Conservation (phyloP, 2,888 invertebrate species). For the Drosophila ezoana region DNA sequence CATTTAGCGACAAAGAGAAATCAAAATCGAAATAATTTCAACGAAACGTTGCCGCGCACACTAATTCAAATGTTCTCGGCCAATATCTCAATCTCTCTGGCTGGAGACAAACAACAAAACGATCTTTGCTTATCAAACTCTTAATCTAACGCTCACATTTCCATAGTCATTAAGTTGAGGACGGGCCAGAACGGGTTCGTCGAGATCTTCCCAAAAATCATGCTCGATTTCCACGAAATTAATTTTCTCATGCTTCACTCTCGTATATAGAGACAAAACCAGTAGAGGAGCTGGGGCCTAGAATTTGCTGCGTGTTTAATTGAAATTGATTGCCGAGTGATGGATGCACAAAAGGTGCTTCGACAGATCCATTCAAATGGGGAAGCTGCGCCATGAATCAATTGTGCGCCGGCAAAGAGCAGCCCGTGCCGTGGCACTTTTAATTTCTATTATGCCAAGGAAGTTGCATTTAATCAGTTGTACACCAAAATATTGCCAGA, state of each 20-base stretch:
- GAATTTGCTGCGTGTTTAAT: conserved; percentile 50
- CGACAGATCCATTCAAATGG: conserved; percentile 27
- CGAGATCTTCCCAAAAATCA: conserved; percentile 68
- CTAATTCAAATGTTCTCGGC: conserved; percentile 54
- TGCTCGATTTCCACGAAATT: conserved; percentile 69
- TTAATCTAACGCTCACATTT: conserved; percentile 55
- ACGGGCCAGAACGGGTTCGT: conserved; percentile 53
- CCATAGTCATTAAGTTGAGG: conserved; percentile 69
- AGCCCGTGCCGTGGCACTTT: conserved; percentile 57
- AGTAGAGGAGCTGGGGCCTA: not conserved
- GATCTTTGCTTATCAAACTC: conserved; percentile 53
- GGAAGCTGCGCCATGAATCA: conserved; percentile 25
- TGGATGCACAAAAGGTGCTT: conserved; percentile 33
- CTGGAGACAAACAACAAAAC: conserved; percentile 41
- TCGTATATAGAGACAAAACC: conserved; percentile 12
- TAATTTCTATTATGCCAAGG: conserved; percentile 62
- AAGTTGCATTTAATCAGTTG: conserved; percentile 75
- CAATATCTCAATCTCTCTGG: conserved; percentile 2
- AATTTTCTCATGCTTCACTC: conserved; percentile 74
- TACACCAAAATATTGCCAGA: conserved; percentile 36
- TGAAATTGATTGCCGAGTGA: conserved; percentile 69
- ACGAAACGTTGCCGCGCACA: conserved; percentile 17
- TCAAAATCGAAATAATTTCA: conserved; percentile 15
- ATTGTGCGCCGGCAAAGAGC: conserved; percentile 20
- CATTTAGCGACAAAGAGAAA: not conserved